Percentiles rank a stretch among this genome's conserved stretches.
Conservation (phyloP, 1,140 invertebrate species). For the Ceratina japonica region DNA sequence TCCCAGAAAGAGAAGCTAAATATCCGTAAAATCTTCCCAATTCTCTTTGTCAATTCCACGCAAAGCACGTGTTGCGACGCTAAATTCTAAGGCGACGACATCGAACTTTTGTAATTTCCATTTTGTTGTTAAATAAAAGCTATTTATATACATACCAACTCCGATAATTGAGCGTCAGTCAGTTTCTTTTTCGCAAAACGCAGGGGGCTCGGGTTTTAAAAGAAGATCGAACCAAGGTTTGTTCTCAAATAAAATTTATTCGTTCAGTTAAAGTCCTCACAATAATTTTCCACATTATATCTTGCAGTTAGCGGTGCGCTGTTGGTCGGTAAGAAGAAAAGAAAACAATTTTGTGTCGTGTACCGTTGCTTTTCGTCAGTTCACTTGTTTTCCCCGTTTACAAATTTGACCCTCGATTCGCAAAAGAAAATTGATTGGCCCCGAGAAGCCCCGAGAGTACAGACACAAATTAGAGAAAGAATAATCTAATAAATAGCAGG, state of each 20-base stretch:
- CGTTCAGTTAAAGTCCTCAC: slow-evolving; percentile 64
- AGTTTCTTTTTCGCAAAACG: too few relatives aligned
- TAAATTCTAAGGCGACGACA: slow-evolving; percentile 44
- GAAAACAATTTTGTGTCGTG: slow-evolving; percentile 61
- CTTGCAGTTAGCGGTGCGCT: slow-evolving; percentile 71
- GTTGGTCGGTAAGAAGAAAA: slow-evolving; percentile 67
- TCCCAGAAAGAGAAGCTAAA: not conserved
- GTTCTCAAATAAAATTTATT: slow-evolving; percentile 70
- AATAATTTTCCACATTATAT: slow-evolving; percentile 69
- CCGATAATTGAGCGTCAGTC: too few relatives aligned
- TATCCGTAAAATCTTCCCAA: slow-evolving; percentile 6
- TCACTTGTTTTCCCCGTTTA: slow-evolving; percentile 12
- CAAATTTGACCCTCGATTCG: slow-evolving; percentile 42
- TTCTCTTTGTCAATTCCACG: slow-evolving; percentile 35
- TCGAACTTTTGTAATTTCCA: slow-evolving; percentile 52
- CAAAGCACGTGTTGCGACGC: slow-evolving; percentile 6
- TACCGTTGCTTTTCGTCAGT: slow-evolving; percentile 43
- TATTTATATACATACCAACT: slow-evolving; percentile 44
- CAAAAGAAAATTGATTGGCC: slow-evolving; percentile 48
- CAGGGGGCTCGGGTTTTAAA: too few relatives aligned
- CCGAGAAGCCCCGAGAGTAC: slow-evolving; percentile 52
- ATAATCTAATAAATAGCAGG: slow-evolving; percentile 34
- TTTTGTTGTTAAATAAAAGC: slow-evolving; percentile 61
- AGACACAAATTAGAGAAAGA: slow-evolving; percentile 40
- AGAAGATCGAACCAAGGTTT: too few relatives aligned